Evolutionary conservation across 2,888 invertebrate species (phyloP).

Genomic region (Gandaritis pyraliata): DNA sequence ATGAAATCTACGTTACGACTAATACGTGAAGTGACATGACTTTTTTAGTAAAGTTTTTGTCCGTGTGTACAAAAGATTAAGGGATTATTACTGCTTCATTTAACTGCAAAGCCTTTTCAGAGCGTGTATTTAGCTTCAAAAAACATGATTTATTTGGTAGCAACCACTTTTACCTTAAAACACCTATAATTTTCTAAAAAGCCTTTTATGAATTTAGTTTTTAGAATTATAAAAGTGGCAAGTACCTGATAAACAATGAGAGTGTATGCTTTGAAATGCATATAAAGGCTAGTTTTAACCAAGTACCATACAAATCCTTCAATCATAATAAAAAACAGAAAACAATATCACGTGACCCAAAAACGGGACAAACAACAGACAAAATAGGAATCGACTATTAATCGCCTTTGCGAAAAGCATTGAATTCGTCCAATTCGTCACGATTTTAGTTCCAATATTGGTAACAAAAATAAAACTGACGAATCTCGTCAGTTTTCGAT

Average conservation of each 20-base stretch:
- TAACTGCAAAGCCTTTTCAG: conserved; percentile 36
- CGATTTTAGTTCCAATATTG: conserved; percentile 7
- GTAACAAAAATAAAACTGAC: conserved; percentile 7
- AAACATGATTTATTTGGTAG: conserved; percentile 33
- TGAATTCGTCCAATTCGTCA: conserved; percentile 11
- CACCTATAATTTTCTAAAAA: too few species aligned
- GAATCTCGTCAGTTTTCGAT: conserved; percentile 7
- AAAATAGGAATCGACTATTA: conserved; percentile 11
- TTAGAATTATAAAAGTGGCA: too few species aligned
- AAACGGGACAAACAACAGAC: conserved; percentile 2
- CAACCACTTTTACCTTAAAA: not conserved
- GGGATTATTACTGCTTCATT: conserved; percentile 39
- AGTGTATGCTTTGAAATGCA: too few species aligned
- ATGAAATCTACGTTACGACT: too few species aligned
- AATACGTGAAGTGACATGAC: too few species aligned
- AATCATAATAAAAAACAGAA: too few species aligned
- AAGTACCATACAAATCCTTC: too few species aligned
- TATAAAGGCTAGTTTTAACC: too few species aligned
- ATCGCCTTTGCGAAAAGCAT: conserved; percentile 14
- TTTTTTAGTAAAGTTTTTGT: not conserved
- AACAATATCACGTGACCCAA: not conserved
- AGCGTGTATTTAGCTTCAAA: conserved; percentile 22
- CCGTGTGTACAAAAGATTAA: conserved; percentile 35
- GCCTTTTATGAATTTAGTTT: too few species aligned
- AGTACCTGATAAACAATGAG: too few species aligned